phyloP scores from a whole-genome alignment of 2,113 vertebrate species.

The Anseranas semipalmata region DNA sequence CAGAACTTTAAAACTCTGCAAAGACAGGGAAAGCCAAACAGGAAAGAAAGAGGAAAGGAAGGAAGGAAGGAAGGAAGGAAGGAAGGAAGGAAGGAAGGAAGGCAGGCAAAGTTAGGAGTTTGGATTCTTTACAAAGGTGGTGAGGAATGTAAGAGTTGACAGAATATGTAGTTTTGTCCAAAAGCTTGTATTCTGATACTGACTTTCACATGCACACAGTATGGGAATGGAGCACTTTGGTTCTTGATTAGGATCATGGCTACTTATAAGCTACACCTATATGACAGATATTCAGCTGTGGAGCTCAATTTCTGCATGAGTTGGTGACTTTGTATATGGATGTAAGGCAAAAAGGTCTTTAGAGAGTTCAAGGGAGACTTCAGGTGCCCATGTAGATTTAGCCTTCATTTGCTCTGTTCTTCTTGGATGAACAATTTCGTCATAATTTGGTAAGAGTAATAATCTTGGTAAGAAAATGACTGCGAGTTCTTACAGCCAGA shows the following conservation, averaged over 20 bases:
- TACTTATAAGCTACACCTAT: neutral
- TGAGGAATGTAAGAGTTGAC: neutral
- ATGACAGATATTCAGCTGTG: neutral
- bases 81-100: neutral
- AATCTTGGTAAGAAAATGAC: neutral
- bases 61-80: neutral
- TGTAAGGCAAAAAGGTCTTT: neutral
- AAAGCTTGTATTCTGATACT: neutral
- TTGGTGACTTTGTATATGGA: neutral
- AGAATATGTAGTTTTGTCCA: neutral
- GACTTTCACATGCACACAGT: neutral
- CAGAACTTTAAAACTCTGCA: too few relatives aligned
- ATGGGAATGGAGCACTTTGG: neutral
- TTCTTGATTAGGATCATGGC: fast-evolving
- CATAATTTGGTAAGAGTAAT: too few relatives aligned
- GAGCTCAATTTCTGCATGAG: neutral
- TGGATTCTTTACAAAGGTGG: neutral
- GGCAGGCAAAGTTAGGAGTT: too few relatives aligned
- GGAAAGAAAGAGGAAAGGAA: too few relatives aligned
- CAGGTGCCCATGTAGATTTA: neutral
- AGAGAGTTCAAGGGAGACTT: neutral
- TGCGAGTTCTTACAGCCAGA: neutral
- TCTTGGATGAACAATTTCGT: neutral
- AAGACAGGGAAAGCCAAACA: too few relatives aligned
- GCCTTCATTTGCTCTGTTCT: neutral